Conservation (phyloP, 2,888 invertebrate species). For the Dryomyza anilis region DNA sequence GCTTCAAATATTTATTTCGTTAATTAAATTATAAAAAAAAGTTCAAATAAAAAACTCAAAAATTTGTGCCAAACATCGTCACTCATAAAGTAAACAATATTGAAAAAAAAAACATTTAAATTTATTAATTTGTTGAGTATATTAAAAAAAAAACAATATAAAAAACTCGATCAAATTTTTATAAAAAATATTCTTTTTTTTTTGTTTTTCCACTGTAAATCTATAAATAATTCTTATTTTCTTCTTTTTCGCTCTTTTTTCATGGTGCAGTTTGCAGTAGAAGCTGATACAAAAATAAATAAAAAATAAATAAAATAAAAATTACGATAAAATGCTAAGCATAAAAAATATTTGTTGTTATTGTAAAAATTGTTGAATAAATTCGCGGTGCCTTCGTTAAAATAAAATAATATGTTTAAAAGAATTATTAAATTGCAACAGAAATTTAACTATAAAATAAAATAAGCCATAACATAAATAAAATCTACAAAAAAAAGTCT, state of each 20-base stretch:
- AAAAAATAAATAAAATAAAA: background rate
- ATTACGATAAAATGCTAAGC: background rate
- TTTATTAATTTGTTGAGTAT: background rate
- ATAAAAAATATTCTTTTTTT: background rate
- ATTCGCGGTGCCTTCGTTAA: slow-evolving; percentile 59
- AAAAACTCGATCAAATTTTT: background rate
- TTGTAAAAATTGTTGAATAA: slow-evolving; percentile 48
- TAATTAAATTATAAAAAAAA: too few species aligned
- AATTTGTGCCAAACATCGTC: too few species aligned
- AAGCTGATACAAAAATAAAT: too few species aligned
- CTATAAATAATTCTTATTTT: too few species aligned
- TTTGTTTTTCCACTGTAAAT: background rate
- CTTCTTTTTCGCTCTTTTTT: too few species aligned
- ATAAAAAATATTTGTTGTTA: background rate
- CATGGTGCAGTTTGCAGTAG: too few species aligned
- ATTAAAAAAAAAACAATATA: background rate
- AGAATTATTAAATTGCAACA: background rate
- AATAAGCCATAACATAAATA: background rate
- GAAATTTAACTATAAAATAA: slow-evolving; percentile 12
- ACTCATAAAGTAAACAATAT: too few species aligned
- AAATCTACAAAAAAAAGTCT: background rate
- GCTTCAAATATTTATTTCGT: too few species aligned
- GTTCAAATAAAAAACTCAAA: too few species aligned
- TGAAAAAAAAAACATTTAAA: background rate
- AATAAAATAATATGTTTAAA: slow-evolving; percentile 37